phyloP scores from a whole-genome alignment of 2,113 vertebrate species.

The Motacilla alba region DNA sequence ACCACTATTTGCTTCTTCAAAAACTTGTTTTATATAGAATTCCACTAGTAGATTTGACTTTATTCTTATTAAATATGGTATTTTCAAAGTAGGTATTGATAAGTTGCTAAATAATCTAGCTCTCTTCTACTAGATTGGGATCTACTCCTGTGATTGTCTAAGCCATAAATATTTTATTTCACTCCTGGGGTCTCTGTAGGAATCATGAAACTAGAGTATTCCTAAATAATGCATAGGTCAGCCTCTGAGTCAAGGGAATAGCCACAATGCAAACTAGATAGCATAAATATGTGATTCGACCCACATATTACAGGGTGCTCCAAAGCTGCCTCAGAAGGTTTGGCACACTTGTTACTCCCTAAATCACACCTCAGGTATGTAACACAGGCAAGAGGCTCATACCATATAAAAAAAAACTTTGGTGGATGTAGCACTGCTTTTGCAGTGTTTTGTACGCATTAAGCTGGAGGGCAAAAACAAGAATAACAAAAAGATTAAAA shows the following conservation, averaged over 20 bases:
- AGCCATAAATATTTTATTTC: background rate
- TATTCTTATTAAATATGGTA: background rate
- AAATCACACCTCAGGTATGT: background rate
- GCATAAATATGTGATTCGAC: background rate
- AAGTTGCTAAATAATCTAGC: background rate
- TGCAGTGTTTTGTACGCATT: background rate
- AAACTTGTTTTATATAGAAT: background rate
- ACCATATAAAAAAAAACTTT: background rate
- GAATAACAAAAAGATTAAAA: background rate
- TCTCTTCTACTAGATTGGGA: background rate
- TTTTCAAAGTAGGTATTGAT: background rate
- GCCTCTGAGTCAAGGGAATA: background rate
- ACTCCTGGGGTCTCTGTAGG: background rate
- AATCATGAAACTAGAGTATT: background rate
- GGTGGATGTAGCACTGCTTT: background rate
- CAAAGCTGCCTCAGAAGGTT: background rate
- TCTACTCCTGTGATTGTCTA: background rate
- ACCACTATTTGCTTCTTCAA: background rate
- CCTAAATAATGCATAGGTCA: background rate
- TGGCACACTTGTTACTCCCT: background rate
- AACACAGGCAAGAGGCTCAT: background rate
- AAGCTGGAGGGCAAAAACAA: background rate
- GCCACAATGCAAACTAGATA: background rate
- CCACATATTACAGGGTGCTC: fast-evolving
- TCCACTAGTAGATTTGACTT: background rate